Base-by-base conservation (phyloP, 1,140 invertebrate species). In the Diprion similis region DNA sequence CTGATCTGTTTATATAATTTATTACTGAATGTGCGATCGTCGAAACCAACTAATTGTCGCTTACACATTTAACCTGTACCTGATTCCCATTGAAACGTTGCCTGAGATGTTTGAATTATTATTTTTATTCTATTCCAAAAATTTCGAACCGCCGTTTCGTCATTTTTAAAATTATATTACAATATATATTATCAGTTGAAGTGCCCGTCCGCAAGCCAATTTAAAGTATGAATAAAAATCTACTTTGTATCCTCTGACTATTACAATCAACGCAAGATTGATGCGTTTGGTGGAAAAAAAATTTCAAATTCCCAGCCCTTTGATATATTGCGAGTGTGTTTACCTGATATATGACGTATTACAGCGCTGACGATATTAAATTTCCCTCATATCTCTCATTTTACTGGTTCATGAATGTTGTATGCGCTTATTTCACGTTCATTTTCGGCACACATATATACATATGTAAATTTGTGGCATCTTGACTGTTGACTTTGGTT, bases 361-460 rank as follows among this genome's bases (percentile, higher is more conserved):
- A 59, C 51, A 59, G 11, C n/a, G 51, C 11, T 17, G 11, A 59
- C 51, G 51, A 59, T 59, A 59, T 59, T 59, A 59, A 17, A 59
- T 59, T 59, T 59, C 9, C n/a, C 9, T 37, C 24, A 37, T 37
- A 37, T 37, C 24, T 6, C 24, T 6, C 6, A 37, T 59, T 15
- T 59, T 59, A 15, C 11, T 10, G 6, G 51, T 59, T 59, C 51
- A 59, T 59, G 51, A 59, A 59, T 59, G 51, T 59, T 15, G 51
- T 15, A 59, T 59, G 51, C 51, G 51, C 51, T 59, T 59, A 59
- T 59, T 59, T 59, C 51, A 15, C 51, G 51, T 59, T 59, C 51
- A 59, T 59, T 59, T 59, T 17, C 11, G n/a, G 51, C n/a, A 59
- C 3, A 59, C n/a, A 59, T 59, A 10, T n/a, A 6, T 37, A 37